Conservation (phyloP, 2,888 invertebrate species). For the Agrochola litura region DNA sequence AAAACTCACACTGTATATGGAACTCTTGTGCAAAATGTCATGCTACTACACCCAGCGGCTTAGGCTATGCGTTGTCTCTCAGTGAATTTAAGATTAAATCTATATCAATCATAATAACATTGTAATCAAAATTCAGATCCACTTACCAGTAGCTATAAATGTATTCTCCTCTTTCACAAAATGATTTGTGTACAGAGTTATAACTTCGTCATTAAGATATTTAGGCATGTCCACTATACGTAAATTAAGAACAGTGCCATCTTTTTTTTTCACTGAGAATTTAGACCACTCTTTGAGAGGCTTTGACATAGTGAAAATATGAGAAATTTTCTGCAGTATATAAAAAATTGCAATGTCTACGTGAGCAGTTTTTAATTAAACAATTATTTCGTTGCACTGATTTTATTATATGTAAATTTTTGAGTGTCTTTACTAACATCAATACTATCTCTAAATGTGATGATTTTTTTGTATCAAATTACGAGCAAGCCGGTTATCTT, state of each 20-base stretch:
- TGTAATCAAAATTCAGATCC: neutral
- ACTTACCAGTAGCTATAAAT: slow-evolving; percentile 62
- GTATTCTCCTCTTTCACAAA: slow-evolving; percentile 62
- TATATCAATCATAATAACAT: neutral
- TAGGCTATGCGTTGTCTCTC: no score
- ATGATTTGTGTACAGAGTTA: slow-evolving; percentile 55
- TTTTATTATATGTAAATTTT: neutral
- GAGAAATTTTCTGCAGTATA: slow-evolving; percentile 9
- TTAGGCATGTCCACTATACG: slow-evolving; percentile 63
- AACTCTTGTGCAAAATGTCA: neutral
- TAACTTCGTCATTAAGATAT: slow-evolving; percentile 51
- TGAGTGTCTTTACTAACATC: neutral
- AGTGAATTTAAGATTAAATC: neutral
- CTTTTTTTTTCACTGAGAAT: slow-evolving; percentile 48
- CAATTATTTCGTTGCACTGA: neutral
- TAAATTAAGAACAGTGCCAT: slow-evolving; percentile 53
- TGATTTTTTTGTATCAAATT: slow-evolving; percentile 1
- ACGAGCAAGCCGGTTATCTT: slow-evolving; percentile 20
- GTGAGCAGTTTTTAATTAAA: neutral
- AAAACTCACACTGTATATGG: neutral
- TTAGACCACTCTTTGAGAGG: slow-evolving; percentile 54
- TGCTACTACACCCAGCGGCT: neutral
- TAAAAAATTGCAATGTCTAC: neutral
- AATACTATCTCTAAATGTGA: slow-evolving; percentile 12
- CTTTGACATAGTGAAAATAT: slow-evolving; percentile 19